A percentile compares a stretch with the other conserved stretches of the same genome.
These are phyloP conservation scores for Ceratoteleas bidentatus DNA, from an alignment of 1,140 invertebrate genomes.

Conservation along the genomic window DNA sequence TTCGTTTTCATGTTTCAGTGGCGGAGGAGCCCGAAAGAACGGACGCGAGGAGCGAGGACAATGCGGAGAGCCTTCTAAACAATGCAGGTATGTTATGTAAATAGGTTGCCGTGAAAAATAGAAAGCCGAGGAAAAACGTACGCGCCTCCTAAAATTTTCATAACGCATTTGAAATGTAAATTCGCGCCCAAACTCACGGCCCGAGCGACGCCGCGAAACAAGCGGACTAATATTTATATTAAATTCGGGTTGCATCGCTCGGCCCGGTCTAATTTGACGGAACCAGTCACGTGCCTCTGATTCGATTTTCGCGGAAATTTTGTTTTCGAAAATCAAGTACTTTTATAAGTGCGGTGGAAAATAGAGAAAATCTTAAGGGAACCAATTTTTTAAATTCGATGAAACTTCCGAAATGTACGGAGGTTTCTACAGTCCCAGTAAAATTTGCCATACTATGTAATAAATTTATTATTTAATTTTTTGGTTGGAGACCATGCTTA, in stretches of 20 bases:
- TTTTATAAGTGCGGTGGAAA: too few species aligned
- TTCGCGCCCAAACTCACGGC: slow-evolving; percentile 35
- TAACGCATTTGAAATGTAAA: slow-evolving; percentile 63
- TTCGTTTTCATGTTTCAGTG: slow-evolving; percentile 69
- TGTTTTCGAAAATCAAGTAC: too few species aligned
- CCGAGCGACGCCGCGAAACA: slow-evolving; percentile 1
- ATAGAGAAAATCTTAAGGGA: too few species aligned
- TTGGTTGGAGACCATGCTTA: too few species aligned
- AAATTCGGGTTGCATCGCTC: slow-evolving; percentile 14
- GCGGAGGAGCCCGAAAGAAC: slow-evolving; percentile 65
- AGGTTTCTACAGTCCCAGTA: too few species aligned
- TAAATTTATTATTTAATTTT: too few species aligned
- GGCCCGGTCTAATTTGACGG: neutral
- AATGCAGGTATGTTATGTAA: slow-evolving; percentile 63
- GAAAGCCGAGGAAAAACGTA: slow-evolving; percentile 61
- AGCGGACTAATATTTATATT: slow-evolving; percentile 33
- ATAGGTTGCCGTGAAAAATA: slow-evolving; percentile 58
- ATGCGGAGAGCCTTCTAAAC: slow-evolving; percentile 68
- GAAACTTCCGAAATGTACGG: too few species aligned
- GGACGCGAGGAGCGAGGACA: slow-evolving; percentile 53
- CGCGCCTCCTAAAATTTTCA: slow-evolving; percentile 57
- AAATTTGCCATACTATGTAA: too few species aligned
- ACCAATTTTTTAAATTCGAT: too few species aligned
- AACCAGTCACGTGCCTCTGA: too few species aligned
- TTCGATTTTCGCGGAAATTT: too few species aligned